Conservation (phyloP, 2,797 vertebrate genomes). For the Acropternis orthonyx region DNA sequence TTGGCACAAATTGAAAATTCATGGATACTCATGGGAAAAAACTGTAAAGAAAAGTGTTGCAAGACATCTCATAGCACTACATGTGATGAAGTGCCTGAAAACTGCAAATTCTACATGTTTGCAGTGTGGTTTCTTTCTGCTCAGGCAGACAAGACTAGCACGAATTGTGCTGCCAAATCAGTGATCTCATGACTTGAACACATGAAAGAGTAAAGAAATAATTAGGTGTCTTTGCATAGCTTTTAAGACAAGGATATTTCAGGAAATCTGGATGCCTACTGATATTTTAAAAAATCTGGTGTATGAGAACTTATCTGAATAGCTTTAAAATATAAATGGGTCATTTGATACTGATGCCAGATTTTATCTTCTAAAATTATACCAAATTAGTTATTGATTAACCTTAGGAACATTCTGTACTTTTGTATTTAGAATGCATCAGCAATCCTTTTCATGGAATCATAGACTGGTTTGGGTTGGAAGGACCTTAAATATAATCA, state of each 20-base stretch:
- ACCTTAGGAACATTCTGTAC: not conserved
- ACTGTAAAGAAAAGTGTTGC: not conserved
- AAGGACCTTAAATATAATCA: not conserved
- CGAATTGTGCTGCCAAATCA: not conserved
- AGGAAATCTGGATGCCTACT: not conserved
- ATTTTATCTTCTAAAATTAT: not conserved
- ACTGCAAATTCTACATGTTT: not conserved
- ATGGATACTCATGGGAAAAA: not conserved
- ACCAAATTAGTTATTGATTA: not conserved
- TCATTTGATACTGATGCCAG: not conserved
- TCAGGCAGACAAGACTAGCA: not conserved
- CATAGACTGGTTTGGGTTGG: not conserved
- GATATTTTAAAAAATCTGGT: not conserved
- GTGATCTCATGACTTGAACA: not conserved
- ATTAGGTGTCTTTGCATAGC: not conserved
- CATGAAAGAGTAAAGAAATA: not conserved
- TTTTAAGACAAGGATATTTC: not conserved
- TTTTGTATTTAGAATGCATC: not conserved
- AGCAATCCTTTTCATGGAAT: not conserved
- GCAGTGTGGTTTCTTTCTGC: not conserved
- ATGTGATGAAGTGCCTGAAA: rapidly evolving
- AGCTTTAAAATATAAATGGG: not conserved
- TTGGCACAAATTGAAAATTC: not conserved
- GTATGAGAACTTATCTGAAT: not conserved
- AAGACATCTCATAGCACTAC: not conserved